Evolutionary conservation across 2,888 invertebrate genomes (phyloP).

Genomic region (Gandaritis pyraliata): DNA sequence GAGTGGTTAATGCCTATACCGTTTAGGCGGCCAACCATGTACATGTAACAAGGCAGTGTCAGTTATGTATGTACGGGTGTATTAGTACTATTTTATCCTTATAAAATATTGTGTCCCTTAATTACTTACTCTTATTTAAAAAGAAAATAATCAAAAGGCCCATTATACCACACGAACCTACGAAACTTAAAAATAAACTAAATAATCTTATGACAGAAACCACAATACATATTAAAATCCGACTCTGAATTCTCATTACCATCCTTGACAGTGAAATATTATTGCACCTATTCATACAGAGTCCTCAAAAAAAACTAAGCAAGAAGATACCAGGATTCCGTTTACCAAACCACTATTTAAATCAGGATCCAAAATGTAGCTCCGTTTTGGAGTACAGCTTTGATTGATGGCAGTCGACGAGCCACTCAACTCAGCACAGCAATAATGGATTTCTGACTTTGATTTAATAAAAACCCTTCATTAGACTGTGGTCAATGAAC

Average conservation of each 20-base stretch:
- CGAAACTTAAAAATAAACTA: too few species aligned
- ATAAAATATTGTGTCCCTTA: too few species aligned
- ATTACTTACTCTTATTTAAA: too few species aligned
- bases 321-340: conserved; percentile 17
- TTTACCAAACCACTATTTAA: conserved; percentile 51
- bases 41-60: not conserved
- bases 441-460: conserved; percentile 82
- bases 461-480: conserved; percentile 84
- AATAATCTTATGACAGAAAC: too few species aligned
- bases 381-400: conserved; percentile 52
- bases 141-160: too few species aligned
- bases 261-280: conserved; percentile 6
- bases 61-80: not conserved
- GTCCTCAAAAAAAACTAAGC: conserved; percentile 22
- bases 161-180: too few species aligned
- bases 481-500: conserved; percentile 66
- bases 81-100: not conserved
- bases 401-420: conserved; percentile 70
- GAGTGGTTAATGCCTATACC: too few species aligned
- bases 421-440: conserved; percentile 35
- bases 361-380: conserved; percentile 54
- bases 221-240: too few species aligned
- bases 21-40: not conserved
- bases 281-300: conserved; percentile 14
- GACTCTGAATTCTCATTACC: too few species aligned